These are phyloP conservation scores for Dasyurus viverrinus DNA, from an alignment of 2,113 vertebrate genomes.

Conservation along the genomic window DNA sequence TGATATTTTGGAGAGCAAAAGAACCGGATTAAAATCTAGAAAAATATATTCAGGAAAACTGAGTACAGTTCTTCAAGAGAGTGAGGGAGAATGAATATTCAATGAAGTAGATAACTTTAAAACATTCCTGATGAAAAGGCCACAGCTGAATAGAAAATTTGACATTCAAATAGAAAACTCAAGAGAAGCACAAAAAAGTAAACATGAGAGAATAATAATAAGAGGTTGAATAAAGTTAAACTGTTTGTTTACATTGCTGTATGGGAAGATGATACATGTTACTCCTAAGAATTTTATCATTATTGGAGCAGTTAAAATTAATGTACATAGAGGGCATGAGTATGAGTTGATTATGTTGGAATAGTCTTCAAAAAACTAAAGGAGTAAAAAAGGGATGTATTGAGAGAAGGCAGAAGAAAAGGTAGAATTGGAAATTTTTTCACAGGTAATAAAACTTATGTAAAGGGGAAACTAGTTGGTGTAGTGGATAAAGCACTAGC, in stretches of 20 bases:
- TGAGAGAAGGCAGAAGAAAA: neutral
- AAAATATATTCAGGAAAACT: neutral
- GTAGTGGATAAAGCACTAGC: too few species aligned
- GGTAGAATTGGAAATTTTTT: neutral
- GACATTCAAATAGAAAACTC: neutral
- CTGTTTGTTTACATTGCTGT: neutral
- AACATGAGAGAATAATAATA: neutral
- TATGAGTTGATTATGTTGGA: neutral
- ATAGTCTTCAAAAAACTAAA: neutral
- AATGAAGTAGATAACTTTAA: neutral
- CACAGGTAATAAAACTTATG: neutral
- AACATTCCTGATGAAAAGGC: neutral
- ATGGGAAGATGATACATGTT: neutral
- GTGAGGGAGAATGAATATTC: neutral
- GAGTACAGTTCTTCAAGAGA: neutral
- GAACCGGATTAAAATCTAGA: neutral
- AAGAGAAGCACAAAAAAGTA: neutral
- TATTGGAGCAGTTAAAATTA: neutral
- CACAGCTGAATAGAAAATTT: neutral
- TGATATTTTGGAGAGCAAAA: neutral
- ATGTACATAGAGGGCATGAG: neutral
- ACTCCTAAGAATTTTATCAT: neutral
- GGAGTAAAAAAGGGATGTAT: neutral
- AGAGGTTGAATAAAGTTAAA: neutral
- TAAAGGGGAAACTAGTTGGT: too few species aligned